Base-by-base conservation (phyloP, 2,888 invertebrate species). In the Eilema caniola region DNA sequence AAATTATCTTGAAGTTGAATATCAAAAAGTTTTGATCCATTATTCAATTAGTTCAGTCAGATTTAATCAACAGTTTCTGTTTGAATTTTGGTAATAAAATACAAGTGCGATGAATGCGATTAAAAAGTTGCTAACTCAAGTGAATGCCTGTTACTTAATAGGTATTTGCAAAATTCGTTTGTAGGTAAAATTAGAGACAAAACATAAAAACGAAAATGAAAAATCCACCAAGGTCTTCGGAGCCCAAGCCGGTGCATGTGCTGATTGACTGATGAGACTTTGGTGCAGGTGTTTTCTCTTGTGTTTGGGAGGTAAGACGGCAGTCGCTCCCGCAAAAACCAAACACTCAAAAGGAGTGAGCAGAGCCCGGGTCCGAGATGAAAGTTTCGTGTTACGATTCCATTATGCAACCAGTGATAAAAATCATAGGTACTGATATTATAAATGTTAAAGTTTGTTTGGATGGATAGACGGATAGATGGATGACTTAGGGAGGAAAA, bases 1-100 rank as follows among this genome's bases (percentile, higher is more conserved):
- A 73, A 80, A 79, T 77, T 74, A 67, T 66, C 33, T 73, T 69
- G 41, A 16, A 62, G 25, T 70, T 62, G 41, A 16, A 65, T 24
- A 24, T 68, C 56, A 57, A 41, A 33, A 62, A 67, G 24, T 62
- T 33, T 56, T 62, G n/a, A 68, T 62, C n/a, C 20, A 23, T 41
- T 25, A n/a, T 68, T 62, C 61, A 24, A 53, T 53, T 59, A 59
- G 37, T 16, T 57, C n/a, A 28, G 23, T 31, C 33, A 33, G 33
- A 57, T 33, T 57, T 65, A 31, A 56, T 57, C 37, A 37, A 24
- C 24, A 37, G 8, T 37, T 41, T 57, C 37, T 62, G 23, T 41
- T 24, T 62, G n/a, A 53, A 53, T 53, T 53, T 53, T 10, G 53
- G 53, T 53, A 53, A 53, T 53, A 53, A 53, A 53, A 53, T 53